Evolutionary conservation across 1,140 invertebrate genomes (phyloP), one percentile per base, ranked within the genome.

Genomic region (Mercenaria mercenaria): DNA sequence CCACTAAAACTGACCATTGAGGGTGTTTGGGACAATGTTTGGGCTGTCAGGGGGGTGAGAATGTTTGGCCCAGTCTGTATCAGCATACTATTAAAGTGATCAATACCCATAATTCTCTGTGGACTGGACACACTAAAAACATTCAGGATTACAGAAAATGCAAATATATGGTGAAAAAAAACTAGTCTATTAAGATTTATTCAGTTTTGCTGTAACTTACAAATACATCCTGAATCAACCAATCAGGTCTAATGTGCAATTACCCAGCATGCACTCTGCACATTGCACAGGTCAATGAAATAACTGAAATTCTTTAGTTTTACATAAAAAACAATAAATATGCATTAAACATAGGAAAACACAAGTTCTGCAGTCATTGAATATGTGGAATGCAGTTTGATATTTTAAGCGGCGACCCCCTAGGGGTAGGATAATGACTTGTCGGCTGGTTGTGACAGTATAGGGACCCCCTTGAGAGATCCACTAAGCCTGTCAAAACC

Each of bases 401-500:
- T 79, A 79, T 50, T 79, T 79, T 26, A 72, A 56, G 8, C 26
- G 15, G 18, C 13, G 79, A 61, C 61, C 88, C 88, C 88, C 88
- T 84, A 32, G 69, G 50, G 80, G n/a, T 32, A 13, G 41, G 80
- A 89, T 89, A 89, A 89, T 89, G 69, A 76, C 67, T 56, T 84
- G 80, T 77, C 80, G 67, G 88, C 72, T 89, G 88, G 32, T 1
- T 32, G 39, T 89, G 79, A 52, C 88, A 89, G 79, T 61, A 59
- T 77, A 32, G 69, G 64, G 80, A 79, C 79, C 34, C 88, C 88
- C 88, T 6, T 15, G 69, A 34, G 88, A 77, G 76, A 32, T 1
- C 26, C 34, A 29, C 34, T 50, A 43, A 67, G 74, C 52, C 85
- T 88, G 85, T 88, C 77, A 89, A 39, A 56, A 59, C 23, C 87